Conservation (phyloP, 2,888 invertebrate genomes). For the Aleiodes testaceus region DNA sequence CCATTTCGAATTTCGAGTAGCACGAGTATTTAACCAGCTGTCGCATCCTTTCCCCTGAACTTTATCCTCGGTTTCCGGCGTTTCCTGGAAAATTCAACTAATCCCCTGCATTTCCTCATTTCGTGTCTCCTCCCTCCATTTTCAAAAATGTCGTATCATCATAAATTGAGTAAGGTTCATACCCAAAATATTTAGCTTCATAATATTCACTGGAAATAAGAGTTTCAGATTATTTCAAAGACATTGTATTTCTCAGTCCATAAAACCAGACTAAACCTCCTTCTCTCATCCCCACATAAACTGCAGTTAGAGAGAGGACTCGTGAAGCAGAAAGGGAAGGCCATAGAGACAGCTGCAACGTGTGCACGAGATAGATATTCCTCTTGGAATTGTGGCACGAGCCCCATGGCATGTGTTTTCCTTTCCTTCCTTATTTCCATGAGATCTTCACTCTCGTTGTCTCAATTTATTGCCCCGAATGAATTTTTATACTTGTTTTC, state of each 20-base stretch:
- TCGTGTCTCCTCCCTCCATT: neutral
- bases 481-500: slow-evolving; percentile 45
- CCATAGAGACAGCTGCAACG: slow-evolving; percentile 53
- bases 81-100: slow-evolving; percentile 51
- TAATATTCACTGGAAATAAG: too few relatives aligned
- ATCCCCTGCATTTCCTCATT: slow-evolving; percentile 2
- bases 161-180: too few relatives aligned
- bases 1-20: neutral
- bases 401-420: slow-evolving; percentile 68
- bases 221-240: neutral
- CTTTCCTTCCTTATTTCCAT: slow-evolving; percentile 52
- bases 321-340: slow-evolving; percentile 45
- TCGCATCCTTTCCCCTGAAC: slow-evolving; percentile 48
- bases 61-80: slow-evolving; percentile 51
- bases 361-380: slow-evolving; percentile 45
- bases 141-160: neutral
- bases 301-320: slow-evolving; percentile 41
- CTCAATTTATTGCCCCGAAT: slow-evolving; percentile 43
- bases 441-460: slow-evolving; percentile 31
- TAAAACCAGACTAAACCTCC: neutral
- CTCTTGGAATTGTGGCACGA: slow-evolving; percentile 65
- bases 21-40: slow-evolving; percentile 59
- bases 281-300: slow-evolving; percentile 20
- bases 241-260: slow-evolving; percentile 1
- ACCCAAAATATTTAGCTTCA: too few relatives aligned